These are phyloP conservation scores for Polylopha cassiicola DNA, from an alignment of 2,888 invertebrate species.

Conservation along the genomic window DNA sequence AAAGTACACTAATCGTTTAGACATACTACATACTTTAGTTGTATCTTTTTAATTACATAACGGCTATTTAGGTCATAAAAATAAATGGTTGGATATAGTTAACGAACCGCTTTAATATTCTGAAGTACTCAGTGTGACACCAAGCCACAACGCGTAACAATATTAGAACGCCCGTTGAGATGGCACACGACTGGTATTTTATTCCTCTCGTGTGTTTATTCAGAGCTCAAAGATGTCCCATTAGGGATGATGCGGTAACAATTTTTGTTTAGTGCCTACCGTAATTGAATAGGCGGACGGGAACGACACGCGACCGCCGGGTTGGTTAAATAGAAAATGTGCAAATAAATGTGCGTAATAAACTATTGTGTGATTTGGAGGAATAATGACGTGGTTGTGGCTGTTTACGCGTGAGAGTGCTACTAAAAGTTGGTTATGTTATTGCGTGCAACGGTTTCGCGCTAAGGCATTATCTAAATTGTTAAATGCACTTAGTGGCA, in stretches of 20 bases:
- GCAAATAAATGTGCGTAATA: constrained; percentile 62
- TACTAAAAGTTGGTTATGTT: constrained; percentile 49
- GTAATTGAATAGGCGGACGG: constrained; percentile 73
- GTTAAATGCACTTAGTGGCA: constrained; percentile 59
- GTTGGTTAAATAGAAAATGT: constrained; percentile 43
- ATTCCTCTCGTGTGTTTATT: constrained; percentile 59
- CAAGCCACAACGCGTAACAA: constrained; percentile 44
- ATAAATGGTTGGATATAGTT: constrained; percentile 42
- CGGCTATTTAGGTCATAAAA: constrained; percentile 14
- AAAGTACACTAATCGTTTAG: constrained; percentile 6
- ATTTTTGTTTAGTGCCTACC: constrained; percentile 54
- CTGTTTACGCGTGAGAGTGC: constrained; percentile 34
- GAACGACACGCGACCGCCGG: constrained; percentile 62
- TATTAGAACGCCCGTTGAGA: constrained; percentile 67
- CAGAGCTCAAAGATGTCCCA: constrained; percentile 62
- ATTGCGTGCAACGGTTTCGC: constrained; percentile 47
- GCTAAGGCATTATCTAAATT: constrained; percentile 61
- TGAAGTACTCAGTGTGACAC: constrained; percentile 49
- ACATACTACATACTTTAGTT: too few relatives aligned
- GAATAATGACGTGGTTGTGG: constrained; percentile 41
- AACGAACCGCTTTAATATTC: constrained; percentile 52
- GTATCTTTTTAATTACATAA: too few relatives aligned
- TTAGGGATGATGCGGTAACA: constrained; percentile 66
- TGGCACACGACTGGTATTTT: constrained; percentile 66
- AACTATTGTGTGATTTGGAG: constrained; percentile 52